Base-by-base conservation (phyloP, 1,140 invertebrate species). In the Acromyrmex charruanus region DNA sequence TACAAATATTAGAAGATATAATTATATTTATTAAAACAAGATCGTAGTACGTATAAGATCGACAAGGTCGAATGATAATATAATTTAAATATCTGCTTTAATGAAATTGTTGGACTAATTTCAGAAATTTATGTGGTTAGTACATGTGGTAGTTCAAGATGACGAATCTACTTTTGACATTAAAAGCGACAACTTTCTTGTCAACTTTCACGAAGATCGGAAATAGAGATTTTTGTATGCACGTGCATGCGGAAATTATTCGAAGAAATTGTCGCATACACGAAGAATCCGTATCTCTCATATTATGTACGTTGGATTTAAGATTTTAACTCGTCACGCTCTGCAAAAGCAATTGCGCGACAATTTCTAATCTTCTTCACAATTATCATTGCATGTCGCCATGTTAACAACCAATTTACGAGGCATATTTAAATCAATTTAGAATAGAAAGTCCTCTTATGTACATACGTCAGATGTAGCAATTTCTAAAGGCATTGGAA, bases 251-350 rank as follows among this genome's bases (percentile, higher is more conserved):
- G 31, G 49, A 58, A 53, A 79, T 74, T 66, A 65, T 55, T 51
- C 63, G 72, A 86, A 55, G 86, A 82, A 90, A 90, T 74, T 90
- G 89, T 90, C 81, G 80, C 89, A 77, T 74, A 65, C 59, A 9
- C 3, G 12, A 14, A 49, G 6, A 6, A 18, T n/a, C 9, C 53
- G 14, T 18, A 14, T 55, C 31, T 9, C 25, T 9, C 25, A n/a
- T 21, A 5, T 39, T 12, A 18, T 14, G 14, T 21, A n/a, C 14
- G 63, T 16, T 18, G 3, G 18, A 35, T 28, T 55, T 51, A 66
- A 49, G 2, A 81, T 69, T 63, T 77, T 63, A 65, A 25, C 59
- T 55, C 53, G 77, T 90, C 77, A 82, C 59, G 81, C 53, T 90
- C 75, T 82, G 35, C 6, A 82, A 86, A 72, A 66, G 35, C 21